Evolutionary conservation across 2,113 vertebrate genomes (phyloP).

Genomic region (Chascanopsetta lugubris): DNA sequence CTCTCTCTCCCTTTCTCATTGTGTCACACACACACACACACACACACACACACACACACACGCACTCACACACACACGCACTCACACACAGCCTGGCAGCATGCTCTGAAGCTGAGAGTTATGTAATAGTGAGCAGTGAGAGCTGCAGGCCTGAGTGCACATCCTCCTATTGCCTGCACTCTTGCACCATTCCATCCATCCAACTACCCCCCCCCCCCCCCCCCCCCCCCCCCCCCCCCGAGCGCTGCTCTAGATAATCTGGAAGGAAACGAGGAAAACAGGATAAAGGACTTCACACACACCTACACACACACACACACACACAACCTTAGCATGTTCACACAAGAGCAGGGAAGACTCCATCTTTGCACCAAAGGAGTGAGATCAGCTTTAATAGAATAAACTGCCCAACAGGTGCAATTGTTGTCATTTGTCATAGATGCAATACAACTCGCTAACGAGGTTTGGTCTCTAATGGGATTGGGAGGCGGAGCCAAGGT

Average conservation of each 20-base stretch:
- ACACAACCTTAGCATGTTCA: background rate
- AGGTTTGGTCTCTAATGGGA: too few species aligned
- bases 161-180: conserved; percentile 59
- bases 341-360: background rate
- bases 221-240: background rate
- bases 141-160: conserved; percentile 76
- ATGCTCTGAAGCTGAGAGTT: conserved; percentile 65
- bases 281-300: conserved; percentile 23
- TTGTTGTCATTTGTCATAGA: conserved; percentile 1
- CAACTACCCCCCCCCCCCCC: background rate
- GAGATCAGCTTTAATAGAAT: background rate
- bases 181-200: conserved; percentile 38
- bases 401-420: conserved; percentile 61
- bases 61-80: conserved; percentile 37
- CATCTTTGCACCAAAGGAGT: conserved; percentile 1
- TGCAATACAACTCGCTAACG: background rate
- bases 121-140: conserved; percentile 69
- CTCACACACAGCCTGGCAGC: conserved; percentile 56
- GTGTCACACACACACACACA: too few species aligned
- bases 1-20: conserved; percentile 23
- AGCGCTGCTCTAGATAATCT: conserved; percentile 40
- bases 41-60: conserved; percentile 33
- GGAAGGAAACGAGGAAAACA: conserved; percentile 28
- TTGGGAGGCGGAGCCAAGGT: too few species aligned
- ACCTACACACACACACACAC: conserved; percentile 1